A percentile compares a stretch with the other conserved stretches of the same genome.
These are phyloP conservation scores for Hylaea fasciaria DNA, from an alignment of 2,888 invertebrate species.

Conservation along the genomic window DNA sequence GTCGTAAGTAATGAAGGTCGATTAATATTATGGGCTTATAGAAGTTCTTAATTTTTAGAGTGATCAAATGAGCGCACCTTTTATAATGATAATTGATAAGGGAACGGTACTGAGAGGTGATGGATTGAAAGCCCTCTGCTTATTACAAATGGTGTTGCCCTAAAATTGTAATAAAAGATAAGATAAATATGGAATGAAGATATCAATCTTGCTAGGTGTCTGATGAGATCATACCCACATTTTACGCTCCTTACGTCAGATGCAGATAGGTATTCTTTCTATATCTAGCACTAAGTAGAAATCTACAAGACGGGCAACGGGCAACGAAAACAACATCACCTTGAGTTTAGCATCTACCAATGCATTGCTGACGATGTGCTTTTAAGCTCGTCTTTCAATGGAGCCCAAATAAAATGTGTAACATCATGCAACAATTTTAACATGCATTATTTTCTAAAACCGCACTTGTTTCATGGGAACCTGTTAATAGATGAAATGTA, in stretches of 20 bases:
- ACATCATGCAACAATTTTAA: neutral
- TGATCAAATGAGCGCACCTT: conserved; percentile 19
- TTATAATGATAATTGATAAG: conserved; percentile 23
- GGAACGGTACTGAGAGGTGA: conserved; percentile 13
- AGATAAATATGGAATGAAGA: too few relatives aligned
- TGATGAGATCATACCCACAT: too few relatives aligned
- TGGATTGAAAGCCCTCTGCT: conserved; percentile 11
- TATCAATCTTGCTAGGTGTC: too few relatives aligned
- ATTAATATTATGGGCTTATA: conserved; percentile 1
- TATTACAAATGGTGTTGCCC: conserved; percentile 7
- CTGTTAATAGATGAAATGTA: neutral
- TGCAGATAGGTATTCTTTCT: neutral
- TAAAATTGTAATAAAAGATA: neutral
- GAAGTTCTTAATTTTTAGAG: conserved; percentile 19
- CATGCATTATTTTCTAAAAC: conserved; percentile 3
- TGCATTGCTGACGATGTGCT: too few relatives aligned
- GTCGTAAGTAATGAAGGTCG: conserved; percentile 5
- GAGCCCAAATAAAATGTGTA: too few relatives aligned
- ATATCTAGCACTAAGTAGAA: too few relatives aligned
- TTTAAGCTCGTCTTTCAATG: too few relatives aligned
- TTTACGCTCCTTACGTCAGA: neutral
- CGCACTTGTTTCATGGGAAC: conserved; percentile 1
- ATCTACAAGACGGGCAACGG: too few relatives aligned
- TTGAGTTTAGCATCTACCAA: too few relatives aligned
- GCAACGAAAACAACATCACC: too few relatives aligned